These are phyloP conservation scores for Aphidoletes aphidimyza DNA, from an alignment of 2,888 invertebrate species.

Conservation along the genomic window DNA sequence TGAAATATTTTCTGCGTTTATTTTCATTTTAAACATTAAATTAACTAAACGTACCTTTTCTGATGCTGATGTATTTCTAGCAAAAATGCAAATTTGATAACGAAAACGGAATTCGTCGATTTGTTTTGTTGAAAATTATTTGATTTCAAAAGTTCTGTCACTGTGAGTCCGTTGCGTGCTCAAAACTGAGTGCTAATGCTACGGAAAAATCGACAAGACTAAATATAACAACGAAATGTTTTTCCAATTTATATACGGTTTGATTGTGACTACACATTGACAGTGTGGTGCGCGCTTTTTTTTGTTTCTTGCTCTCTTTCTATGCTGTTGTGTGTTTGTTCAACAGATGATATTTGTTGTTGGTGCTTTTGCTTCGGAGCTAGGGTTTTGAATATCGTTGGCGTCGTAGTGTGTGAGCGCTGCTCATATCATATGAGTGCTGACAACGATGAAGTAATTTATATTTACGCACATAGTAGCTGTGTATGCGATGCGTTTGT, in stretches of 20 bases:
- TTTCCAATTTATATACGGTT: conserved; percentile 60
- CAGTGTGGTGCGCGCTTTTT: too few species aligned
- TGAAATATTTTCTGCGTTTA: too few species aligned
- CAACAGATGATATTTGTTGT: conserved; percentile 13
- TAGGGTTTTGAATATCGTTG: background rate
- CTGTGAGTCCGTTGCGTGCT: background rate
- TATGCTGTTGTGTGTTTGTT: too few species aligned
- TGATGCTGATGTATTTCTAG: too few species aligned
- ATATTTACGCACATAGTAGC: conserved; percentile 31
- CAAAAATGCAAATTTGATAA: background rate
- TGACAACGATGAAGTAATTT: background rate
- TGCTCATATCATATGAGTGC: background rate
- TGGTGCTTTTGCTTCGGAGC: background rate
- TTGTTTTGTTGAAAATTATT: background rate
- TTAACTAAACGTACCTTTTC: too few species aligned
- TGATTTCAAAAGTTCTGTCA: background rate
- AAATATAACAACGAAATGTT: conserved; percentile 55
- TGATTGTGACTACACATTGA: background rate
- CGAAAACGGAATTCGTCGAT: background rate
- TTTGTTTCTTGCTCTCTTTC: too few species aligned
- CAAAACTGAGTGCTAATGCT: background rate
- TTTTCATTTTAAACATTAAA: too few species aligned
- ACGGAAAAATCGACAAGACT: conserved; percentile 54
- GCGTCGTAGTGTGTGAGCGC: background rate
- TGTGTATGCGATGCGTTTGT: background rate